Evolutionary conservation across 2,113 vertebrate species (phyloP).

Genomic region (Neogale vison): DNA sequence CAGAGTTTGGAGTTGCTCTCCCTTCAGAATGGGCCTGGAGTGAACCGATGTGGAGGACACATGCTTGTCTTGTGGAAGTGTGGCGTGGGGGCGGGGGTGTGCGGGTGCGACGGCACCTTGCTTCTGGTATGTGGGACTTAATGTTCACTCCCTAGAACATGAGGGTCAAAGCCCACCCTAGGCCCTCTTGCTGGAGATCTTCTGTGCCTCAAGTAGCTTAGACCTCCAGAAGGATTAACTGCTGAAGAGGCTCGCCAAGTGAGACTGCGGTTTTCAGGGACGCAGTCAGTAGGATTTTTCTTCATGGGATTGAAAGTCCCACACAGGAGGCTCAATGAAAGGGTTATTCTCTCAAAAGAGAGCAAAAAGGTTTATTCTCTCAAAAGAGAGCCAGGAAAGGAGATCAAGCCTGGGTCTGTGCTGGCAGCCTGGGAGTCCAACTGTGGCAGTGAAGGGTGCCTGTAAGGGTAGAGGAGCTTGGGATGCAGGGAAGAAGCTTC

Average conservation of each 20-base stretch:
- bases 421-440: background rate
- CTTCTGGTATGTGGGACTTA: background rate
- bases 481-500: background rate
- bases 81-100: background rate
- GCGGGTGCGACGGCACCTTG: too few relatives aligned
- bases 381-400: background rate
- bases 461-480: background rate
- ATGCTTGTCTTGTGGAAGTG: background rate
- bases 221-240: background rate
- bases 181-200: background rate
- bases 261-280: background rate
- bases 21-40: background rate
- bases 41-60: background rate
- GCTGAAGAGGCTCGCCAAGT: background rate
- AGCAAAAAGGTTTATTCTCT: background rate
- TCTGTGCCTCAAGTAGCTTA: background rate
- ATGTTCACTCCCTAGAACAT: background rate
- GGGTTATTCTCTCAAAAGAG: background rate
- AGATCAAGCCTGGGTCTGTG: background rate
- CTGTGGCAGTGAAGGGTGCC: too few relatives aligned
- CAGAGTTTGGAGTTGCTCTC: background rate
- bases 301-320: background rate
- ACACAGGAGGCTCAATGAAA: background rate
- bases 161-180: background rate
- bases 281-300: background rate